These are phyloP conservation scores for Dendroctonus valens DNA, from an alignment of 1,140 invertebrate genomes.

Conservation along the genomic window DNA sequence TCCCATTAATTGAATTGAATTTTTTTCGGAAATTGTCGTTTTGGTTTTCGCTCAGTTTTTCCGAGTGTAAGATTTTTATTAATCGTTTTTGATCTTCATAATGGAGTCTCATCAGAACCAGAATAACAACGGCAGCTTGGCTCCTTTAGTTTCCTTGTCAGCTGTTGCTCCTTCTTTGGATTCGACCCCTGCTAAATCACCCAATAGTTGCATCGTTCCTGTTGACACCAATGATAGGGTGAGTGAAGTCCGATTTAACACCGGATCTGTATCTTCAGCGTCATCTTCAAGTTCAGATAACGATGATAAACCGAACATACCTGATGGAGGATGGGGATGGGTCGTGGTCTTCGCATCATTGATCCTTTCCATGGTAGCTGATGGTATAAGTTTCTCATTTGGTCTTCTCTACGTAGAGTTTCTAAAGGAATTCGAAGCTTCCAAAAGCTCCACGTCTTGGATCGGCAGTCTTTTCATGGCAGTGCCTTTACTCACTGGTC, in stretches of 20 bases:
- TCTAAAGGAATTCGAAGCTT: constrained; percentile 77
- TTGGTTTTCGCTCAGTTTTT: not conserved
- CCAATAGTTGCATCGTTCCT: constrained; percentile 10
- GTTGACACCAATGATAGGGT: constrained; percentile 11
- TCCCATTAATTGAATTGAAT: constrained; percentile 33
- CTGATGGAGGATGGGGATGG: constrained; percentile 83
- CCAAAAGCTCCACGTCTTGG: constrained; percentile 81
- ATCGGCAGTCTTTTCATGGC: constrained; percentile 86
- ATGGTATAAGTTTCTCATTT: constrained; percentile 92
- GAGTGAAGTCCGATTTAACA: constrained; percentile 31
- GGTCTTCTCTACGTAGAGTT: constrained; percentile 87
- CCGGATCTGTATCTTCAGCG: constrained; percentile 14
- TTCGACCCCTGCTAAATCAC: constrained; percentile 33
- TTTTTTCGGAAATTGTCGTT: constrained; percentile 6
- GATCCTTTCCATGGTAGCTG: constrained; percentile 88
- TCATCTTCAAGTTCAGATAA: constrained; percentile 25
- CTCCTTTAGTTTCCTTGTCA: constrained; percentile 51
- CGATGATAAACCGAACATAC: constrained; percentile 55
- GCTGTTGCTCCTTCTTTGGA: constrained; percentile 36
- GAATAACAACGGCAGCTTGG: constrained; percentile 25
- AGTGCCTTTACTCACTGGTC: constrained; percentile 83
- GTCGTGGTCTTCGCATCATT: constrained; percentile 83
- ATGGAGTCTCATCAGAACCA: constrained; percentile 18
- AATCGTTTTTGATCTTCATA: constrained; percentile 4
- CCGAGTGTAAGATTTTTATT: not conserved